Base-by-base conservation (phyloP, 2,113 vertebrate genomes). In the Aplodontia rufa region DNA sequence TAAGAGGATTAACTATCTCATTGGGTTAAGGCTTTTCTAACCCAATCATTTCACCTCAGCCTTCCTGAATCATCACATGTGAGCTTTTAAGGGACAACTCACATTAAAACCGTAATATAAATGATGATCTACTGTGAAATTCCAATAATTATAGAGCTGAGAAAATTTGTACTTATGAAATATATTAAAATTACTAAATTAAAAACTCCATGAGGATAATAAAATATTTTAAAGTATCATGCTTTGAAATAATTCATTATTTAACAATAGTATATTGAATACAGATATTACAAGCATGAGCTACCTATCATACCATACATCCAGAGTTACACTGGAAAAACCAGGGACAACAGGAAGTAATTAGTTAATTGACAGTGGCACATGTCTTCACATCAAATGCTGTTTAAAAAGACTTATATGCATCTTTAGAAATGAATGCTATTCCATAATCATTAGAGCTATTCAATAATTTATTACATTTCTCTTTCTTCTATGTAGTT, bases 371-470 rank as follows among this genome's bases (percentile, higher is more conserved):
- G 0, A 1, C 8, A 26, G 1, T 40, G 16, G 68, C 35, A n/a
- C 19, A 62, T n/a, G 26, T 76, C 35, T 47, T 87, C 17, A 79
- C 35, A 37, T 8, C 71, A 19, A 20, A 3, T 13, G 30, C 37
- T 4, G 13, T 37, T 69, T 40, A 64, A 78, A 62, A 71, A 24
- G 8, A 2, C n/a, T 16, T 49, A 42, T 76, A 37, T 26, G 4
- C 12, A 64, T 10, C 84, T 91, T 93, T 81, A 91, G 30, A 87
- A 74, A 49, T 51, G 11, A 55, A 20, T 93, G 17, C 79, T 79
- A 83, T 4, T 1, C 8, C 13, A 71, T 13, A 83, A 8, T n/a
- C 1, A 68, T 16, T 94, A 51, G 68, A 75, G 1, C 1, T 4
- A 19, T 79, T 60, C 47, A 74, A 53, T 68, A 22, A 22, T 58